These are phyloP conservation scores for Martes martes DNA, from an alignment of 2,113 vertebrate genomes.

Conservation along the genomic window DNA sequence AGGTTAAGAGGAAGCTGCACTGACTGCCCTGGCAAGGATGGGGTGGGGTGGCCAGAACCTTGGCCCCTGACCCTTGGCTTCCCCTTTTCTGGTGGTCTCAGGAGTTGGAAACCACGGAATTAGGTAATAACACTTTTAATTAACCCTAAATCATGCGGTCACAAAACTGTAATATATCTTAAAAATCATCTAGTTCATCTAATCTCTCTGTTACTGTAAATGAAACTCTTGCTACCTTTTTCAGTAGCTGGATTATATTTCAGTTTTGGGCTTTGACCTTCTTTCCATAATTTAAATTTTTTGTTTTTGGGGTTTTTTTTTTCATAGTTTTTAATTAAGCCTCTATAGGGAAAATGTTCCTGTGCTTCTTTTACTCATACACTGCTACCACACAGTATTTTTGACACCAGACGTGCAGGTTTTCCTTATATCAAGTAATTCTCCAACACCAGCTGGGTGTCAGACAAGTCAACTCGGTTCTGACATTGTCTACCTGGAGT, in stretches of 20 bases:
- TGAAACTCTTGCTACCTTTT: not conserved
- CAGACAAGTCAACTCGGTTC: not conserved
- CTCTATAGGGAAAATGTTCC: not conserved
- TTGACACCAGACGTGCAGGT: not conserved
- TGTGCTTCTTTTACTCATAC: not conserved
- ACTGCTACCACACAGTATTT: not conserved
- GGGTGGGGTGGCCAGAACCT: not conserved
- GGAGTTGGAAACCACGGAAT: not conserved
- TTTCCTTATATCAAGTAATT: not conserved
- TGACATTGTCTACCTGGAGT: not conserved
- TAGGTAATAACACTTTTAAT: not conserved
- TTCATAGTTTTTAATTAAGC: not conserved
- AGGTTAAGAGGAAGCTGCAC: not conserved
- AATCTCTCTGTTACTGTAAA: not conserved
- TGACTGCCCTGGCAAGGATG: not conserved
- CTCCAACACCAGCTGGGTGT: not conserved
- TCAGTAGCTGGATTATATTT: not conserved
- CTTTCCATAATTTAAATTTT: not conserved
- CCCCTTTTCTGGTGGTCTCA: not conserved
- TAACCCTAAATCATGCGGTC: not conserved
- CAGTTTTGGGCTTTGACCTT: not conserved
- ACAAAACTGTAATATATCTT: not conserved
- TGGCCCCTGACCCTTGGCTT: not conserved
- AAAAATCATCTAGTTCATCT: not conserved
- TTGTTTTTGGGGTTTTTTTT: not conserved